Conservation (phyloP, 2,888 invertebrate species). For the Molanna angustata region DNA sequence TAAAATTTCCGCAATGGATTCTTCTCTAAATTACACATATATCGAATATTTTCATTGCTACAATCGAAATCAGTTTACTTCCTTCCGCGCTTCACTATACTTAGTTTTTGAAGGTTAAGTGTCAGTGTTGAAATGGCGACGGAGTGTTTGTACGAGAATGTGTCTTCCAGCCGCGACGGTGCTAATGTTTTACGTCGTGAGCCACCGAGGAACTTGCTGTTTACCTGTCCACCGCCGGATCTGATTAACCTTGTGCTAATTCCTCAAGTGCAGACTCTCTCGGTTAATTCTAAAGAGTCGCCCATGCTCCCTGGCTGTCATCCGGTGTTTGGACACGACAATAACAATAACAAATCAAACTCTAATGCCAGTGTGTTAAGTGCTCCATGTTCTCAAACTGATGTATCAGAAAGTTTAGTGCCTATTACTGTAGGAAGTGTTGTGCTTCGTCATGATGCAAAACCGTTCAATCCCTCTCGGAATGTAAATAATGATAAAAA, state of each 20-base stretch:
- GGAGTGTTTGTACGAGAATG: slow-evolving; percentile 9
- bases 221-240: slow-evolving; percentile 28
- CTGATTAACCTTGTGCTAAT: slow-evolving; percentile 26
- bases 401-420: neutral
- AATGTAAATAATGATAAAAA: too few species aligned
- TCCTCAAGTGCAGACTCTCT: slow-evolving; percentile 25
- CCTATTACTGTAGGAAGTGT: slow-evolving; percentile 2
- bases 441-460: slow-evolving; percentile 36
- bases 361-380: neutral
- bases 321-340: slow-evolving; percentile 20
- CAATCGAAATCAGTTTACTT: too few species aligned
- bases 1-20: slow-evolving; percentile 15
- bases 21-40: too few species aligned
- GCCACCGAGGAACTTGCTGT: slow-evolving; percentile 39
- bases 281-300: slow-evolving; percentile 12
- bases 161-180: neutral
- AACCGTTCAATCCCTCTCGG: slow-evolving; percentile 35
- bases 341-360: slow-evolving; percentile 33
- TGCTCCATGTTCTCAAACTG: slow-evolving; percentile 11
- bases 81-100: too few species aligned
- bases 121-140: slow-evolving; percentile 16
- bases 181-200: too few species aligned
- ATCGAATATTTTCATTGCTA: too few species aligned
- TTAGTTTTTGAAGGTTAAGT: too few species aligned
- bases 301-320: neutral